Percentiles rank a stretch among this genome's conserved stretches.
Conservation (phyloP, 2,888 invertebrate species). For the Epinotia demarniana region DNA sequence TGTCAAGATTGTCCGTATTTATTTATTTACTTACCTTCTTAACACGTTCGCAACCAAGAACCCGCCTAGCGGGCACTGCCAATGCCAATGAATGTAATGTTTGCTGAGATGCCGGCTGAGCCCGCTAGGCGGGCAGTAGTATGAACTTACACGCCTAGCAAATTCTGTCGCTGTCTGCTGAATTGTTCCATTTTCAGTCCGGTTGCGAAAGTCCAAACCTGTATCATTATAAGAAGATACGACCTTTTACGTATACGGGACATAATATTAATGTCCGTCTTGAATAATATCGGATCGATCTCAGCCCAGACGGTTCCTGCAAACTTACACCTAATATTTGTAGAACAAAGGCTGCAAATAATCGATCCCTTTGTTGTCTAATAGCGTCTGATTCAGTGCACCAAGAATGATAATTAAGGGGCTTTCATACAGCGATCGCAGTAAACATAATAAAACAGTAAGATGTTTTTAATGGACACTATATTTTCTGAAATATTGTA, state of each 20-base stretch:
- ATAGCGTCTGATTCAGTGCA: conserved; percentile 60
- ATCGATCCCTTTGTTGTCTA: conserved; percentile 70
- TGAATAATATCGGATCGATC: conserved; percentile 31
- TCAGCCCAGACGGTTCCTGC: conserved; percentile 19
- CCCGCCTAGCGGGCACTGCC: no score
- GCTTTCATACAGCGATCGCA: conserved; percentile 50
- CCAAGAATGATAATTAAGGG: conserved; percentile 67
- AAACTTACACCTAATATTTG: conserved; percentile 43
- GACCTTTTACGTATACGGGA: not conserved
- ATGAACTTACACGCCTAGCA: no score
- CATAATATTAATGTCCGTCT: not conserved
- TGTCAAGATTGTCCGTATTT: no score
- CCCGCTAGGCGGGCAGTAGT: no score
- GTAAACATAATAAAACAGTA: conserved; percentile 26
- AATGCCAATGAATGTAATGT: no score
- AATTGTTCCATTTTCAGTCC: no score
- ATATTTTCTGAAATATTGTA: no score
- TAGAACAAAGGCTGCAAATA: conserved; percentile 56
- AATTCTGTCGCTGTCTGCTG: no score
- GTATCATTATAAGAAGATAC: not conserved
- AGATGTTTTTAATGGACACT: not conserved
- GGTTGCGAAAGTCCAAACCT: no score
- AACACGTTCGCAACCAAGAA: no score
- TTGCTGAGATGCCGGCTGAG: no score
- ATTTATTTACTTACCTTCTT: not conserved